phyloP scores from a whole-genome alignment of 92 coral and sea anemone genomes.

The Micromussa lordhowensis region DNA sequence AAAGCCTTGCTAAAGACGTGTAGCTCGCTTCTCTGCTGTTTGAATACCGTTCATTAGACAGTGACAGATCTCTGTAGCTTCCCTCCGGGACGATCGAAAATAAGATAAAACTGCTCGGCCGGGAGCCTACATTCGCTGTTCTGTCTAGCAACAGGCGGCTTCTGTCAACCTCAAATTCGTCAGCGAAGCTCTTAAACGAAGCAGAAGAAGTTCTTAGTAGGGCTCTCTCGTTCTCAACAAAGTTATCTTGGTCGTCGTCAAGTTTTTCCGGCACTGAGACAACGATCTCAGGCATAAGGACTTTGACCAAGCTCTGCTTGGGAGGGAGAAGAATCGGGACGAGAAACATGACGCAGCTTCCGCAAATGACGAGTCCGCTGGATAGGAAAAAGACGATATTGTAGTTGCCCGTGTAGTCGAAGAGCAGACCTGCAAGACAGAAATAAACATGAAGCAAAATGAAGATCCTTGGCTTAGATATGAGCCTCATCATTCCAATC shows the following conservation, averaged over 20 bases:
- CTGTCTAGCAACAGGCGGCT: constrained; percentile 27
- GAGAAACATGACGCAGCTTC: constrained; percentile 82
- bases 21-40: constrained; percentile 44
- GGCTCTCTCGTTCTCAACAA: constrained; percentile 46
- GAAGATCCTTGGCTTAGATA: not conserved
- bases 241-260: constrained; percentile 37
- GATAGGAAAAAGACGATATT: constrained; percentile 77
- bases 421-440: constrained; percentile 71
- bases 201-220: not conserved
- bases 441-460: constrained; percentile 9
- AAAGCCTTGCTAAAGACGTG: constrained; percentile 35
- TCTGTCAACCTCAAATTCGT: constrained; percentile 8
- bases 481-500: constrained; percentile 13
- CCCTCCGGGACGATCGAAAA: constrained; percentile 77
- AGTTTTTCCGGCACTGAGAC: constrained; percentile 4
- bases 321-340: constrained; percentile 67
- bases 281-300: constrained; percentile 10
- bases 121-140: constrained; percentile 32
- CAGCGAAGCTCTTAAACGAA: constrained; percentile 19
- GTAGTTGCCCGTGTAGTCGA: constrained; percentile 84
- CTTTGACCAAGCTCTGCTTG: constrained; percentile 5
- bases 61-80: constrained; percentile 45
- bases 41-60: constrained; percentile 25
- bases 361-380: constrained; percentile 76
- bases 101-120: constrained; percentile 72